Conservation (phyloP, 53 echinoderm and acorn worm genomes). For the Paracentrotus lividus region DNA sequence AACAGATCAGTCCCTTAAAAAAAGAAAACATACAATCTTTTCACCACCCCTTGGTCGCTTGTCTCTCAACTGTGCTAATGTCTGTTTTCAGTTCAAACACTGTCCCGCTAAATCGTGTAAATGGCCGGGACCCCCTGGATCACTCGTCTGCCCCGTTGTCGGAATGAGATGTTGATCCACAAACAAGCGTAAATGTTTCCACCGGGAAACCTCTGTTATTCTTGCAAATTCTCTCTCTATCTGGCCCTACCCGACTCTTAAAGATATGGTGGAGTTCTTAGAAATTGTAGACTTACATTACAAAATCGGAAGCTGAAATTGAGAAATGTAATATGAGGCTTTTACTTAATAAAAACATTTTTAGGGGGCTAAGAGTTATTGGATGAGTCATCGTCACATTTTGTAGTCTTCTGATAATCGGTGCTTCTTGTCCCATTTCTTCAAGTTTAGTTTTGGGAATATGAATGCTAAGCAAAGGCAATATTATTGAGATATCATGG, state of each 20-base stretch:
- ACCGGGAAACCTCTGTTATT: conserved; percentile 50
- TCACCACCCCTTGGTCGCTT: not conserved
- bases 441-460: not conserved
- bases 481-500: too few relatives aligned
- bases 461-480: not conserved
- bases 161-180: conserved; percentile 19
- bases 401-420: not conserved
- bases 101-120: conserved; percentile 35
- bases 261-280: conserved; percentile 17
- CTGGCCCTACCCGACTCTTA: not conserved
- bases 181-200: conserved; percentile 59
- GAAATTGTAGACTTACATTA: not conserved
- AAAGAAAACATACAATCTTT: conserved; percentile 34
- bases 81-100: conserved; percentile 61
- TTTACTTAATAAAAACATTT: not conserved
- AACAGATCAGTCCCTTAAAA: not conserved
- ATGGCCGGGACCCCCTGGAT: not conserved
- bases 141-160: not conserved
- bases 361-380: not conserved
- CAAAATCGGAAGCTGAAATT: not conserved
- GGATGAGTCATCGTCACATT: not conserved
- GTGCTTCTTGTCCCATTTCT: not conserved
- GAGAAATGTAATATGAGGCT: not conserved
- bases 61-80: conserved; percentile 50
- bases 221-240: conserved; percentile 38